Conservation (phyloP, 2,797 vertebrate genomes). For the Liasis olivaceus region DNA sequence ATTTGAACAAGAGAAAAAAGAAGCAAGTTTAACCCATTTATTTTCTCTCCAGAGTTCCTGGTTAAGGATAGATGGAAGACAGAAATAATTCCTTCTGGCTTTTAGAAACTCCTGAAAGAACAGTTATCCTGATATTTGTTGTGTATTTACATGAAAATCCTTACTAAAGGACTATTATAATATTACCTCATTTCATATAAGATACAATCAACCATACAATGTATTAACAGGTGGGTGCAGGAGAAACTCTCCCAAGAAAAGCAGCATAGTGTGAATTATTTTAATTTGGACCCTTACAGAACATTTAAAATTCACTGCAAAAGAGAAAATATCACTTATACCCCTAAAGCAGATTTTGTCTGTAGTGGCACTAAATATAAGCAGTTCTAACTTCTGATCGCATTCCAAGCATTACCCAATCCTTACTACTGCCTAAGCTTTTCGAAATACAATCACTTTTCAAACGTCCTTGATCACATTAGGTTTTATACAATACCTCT, state of each 20-base stretch:
- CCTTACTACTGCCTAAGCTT: conserved; percentile 42
- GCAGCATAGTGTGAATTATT: conserved; percentile 64
- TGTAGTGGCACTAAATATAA: conserved; percentile 43
- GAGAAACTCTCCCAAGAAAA: conserved; percentile 60
- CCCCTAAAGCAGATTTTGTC: conserved; percentile 15
- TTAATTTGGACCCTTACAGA: conserved; percentile 57
- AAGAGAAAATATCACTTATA: conserved; percentile 60
- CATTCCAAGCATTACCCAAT: conserved; percentile 48
- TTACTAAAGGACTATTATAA: conserved; percentile 71
- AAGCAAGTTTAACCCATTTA: conserved; percentile 66
- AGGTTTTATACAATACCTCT: conserved; percentile 50
- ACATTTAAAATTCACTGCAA: conserved; percentile 66
- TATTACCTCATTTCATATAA: conserved; percentile 66
- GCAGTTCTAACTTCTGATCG: conserved; percentile 46
- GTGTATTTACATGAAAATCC: conserved; percentile 69
- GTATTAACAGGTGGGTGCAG: conserved; percentile 53
- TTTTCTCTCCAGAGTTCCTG: conserved; percentile 65
- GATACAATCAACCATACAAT: conserved; percentile 65
- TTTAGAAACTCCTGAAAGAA: conserved; percentile 66
- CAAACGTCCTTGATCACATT: conserved; percentile 45
- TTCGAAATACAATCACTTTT: conserved; percentile 53
- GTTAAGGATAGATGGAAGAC: not conserved
- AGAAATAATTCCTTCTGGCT: conserved; percentile 60
- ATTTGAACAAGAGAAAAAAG: conserved; percentile 54
- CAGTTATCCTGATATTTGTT: conserved; percentile 63